phyloP scores from a whole-genome alignment of 2,113 vertebrate species.

The Dendrocopos noguchii region DNA sequence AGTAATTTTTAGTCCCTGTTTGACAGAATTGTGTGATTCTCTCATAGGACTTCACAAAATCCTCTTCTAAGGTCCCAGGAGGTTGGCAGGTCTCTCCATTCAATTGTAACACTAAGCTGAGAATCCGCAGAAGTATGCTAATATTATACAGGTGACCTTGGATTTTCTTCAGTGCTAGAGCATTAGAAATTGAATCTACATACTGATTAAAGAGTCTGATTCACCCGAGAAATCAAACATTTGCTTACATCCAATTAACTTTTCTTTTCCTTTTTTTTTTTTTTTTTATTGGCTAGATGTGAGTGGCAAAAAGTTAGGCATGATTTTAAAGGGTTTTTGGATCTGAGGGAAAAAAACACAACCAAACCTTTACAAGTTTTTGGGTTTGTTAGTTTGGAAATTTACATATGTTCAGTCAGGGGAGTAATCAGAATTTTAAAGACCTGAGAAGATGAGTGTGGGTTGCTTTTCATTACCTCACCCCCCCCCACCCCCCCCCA shows the following conservation, averaged over 20 bases:
- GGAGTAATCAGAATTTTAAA: not conserved
- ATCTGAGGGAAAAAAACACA: not conserved
- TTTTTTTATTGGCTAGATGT: not conserved
- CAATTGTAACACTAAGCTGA: not conserved
- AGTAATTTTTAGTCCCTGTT: not conserved
- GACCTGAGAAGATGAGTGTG: not conserved
- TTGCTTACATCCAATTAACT: not conserved
- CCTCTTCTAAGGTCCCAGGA: conserved; percentile 8
- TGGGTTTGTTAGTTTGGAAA: not conserved
- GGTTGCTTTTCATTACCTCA: no score
- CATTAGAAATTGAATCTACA: conserved; percentile 1
- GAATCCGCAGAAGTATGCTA: not conserved
- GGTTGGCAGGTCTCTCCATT: not conserved
- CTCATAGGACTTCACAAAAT: not conserved
- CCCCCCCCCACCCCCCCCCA: not conserved
- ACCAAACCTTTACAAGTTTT: not conserved
- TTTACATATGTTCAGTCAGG: fast-evolving
- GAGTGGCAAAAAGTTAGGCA: not conserved
- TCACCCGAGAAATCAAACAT: not conserved
- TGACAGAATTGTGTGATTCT: not conserved
- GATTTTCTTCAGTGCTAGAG: not conserved
- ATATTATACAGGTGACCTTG: conserved; percentile 16
- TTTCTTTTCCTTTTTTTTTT: no score
- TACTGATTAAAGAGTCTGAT: not conserved
- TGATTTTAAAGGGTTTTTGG: not conserved